Evolutionary conservation across 2,888 invertebrate genomes (phyloP).

Genomic region (Buathra laborator): DNA sequence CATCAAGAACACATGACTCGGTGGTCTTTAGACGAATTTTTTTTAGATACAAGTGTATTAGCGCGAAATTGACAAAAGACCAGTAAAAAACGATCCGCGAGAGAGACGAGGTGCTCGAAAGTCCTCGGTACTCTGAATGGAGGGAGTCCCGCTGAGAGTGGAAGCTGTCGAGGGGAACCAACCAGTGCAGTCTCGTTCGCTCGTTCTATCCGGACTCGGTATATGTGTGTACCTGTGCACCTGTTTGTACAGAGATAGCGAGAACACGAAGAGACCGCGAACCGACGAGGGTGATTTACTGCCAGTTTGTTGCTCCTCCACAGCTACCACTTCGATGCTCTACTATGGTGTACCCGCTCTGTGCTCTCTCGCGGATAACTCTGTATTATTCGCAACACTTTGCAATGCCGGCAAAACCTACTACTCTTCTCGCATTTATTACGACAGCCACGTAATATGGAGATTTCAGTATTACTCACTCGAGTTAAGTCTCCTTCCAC

Average conservation of each 20-base stretch:
- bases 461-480: constrained; percentile 62
- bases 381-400: constrained; percentile 75
- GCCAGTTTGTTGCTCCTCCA: constrained; percentile 77
- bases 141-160: neutral
- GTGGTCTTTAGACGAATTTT: constrained; percentile 8
- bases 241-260: constrained; percentile 66
- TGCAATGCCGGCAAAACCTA: constrained; percentile 66
- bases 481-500: constrained; percentile 55
- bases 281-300: constrained; percentile 81
- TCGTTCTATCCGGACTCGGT: constrained; percentile 20
- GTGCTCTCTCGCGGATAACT: constrained; percentile 25
- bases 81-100: neutral
- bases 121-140: constrained; percentile 4
- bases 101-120: neutral
- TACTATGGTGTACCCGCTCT: constrained; percentile 17
- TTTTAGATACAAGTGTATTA: neutral
- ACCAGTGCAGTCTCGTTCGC: constrained; percentile 29
- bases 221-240: constrained; percentile 53
- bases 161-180: constrained; percentile 29
- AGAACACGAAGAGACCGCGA: constrained; percentile 71
- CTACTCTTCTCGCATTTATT: constrained; percentile 60
- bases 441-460: constrained; percentile 51
- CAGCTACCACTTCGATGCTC: constrained; percentile 54
- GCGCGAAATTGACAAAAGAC: constrained; percentile 2
- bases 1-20: neutral